phyloP scores from a whole-genome alignment of 2,888 invertebrate genomes.

The Dendrolimus pini region DNA sequence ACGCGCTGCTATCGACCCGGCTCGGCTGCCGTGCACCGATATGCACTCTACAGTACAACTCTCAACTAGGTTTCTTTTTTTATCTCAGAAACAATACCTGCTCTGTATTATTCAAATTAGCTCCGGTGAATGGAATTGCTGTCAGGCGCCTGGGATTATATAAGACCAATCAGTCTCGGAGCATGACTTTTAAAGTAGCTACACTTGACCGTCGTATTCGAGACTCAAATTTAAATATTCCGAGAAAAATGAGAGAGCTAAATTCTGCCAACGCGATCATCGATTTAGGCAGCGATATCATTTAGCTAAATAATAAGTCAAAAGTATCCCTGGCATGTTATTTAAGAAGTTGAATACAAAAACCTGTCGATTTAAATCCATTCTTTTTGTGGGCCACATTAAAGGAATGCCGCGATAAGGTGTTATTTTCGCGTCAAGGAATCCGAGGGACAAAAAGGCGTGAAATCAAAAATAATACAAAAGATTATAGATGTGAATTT shows the following conservation, averaged over 20 bases:
- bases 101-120: slow-evolving; percentile 51
- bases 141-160: slow-evolving; percentile 21
- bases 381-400: slow-evolving; percentile 66
- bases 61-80: slow-evolving; percentile 18
- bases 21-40: slow-evolving; percentile 29
- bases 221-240: too few relatives aligned
- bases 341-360: slow-evolving; percentile 60
- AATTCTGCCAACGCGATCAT: slow-evolving; percentile 4
- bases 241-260: too few relatives aligned
- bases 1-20: slow-evolving; percentile 29
- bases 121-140: slow-evolving; percentile 31
- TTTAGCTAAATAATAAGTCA: slow-evolving; percentile 43
- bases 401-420: slow-evolving; percentile 73
- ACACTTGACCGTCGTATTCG: too few relatives aligned
- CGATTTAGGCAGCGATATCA: slow-evolving; percentile 33
- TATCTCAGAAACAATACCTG: slow-evolving; percentile 37
- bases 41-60: slow-evolving; percentile 6
- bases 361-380: slow-evolving; percentile 45
- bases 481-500: slow-evolving; percentile 73
- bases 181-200: slow-evolving; percentile 4
- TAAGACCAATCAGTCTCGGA: slow-evolving; percentile 11
- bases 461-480: slow-evolving; percentile 75
- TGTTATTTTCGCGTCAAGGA: slow-evolving; percentile 73
- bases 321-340: slow-evolving; percentile 49
- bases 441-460: slow-evolving; percentile 72